A percentile compares a stretch with the other conserved stretches of the same genome.
Evolutionary conservation across 2,888 invertebrate species (phyloP).

Genomic region (Nephrotoma appendiculata): DNA sequence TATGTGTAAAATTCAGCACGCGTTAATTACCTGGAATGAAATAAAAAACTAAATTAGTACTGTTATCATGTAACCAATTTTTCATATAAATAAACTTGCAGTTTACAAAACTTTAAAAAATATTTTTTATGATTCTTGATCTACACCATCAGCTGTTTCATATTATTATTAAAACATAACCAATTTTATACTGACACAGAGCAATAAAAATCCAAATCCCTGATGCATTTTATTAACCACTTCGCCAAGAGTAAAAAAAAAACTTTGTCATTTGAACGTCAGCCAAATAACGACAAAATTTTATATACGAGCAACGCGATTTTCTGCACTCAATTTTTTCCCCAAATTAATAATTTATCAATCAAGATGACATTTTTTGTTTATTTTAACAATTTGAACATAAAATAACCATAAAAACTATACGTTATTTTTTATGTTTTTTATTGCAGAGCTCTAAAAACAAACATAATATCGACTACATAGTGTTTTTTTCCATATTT

Average conservation of each 20-base stretch:
- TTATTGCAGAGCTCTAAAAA: background rate
- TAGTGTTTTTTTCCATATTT: background rate
- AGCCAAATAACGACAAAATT: background rate
- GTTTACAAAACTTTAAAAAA: no score
- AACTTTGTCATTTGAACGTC: background rate
- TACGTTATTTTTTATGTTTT: background rate
- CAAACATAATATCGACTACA: background rate
- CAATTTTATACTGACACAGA: no score
- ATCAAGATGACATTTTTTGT: background rate
- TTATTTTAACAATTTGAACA: background rate
- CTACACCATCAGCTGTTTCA: no score
- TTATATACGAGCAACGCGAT: background rate
- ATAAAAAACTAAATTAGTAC: no score
- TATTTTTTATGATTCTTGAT: no score
- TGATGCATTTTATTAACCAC: no score
- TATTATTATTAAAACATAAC: no score
- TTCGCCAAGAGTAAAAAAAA: background rate
- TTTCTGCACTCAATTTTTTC: background rate
- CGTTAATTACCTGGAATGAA: no score
- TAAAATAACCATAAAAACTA: background rate
- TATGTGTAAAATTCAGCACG: no score
- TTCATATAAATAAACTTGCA: no score
- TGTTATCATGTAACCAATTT: no score
- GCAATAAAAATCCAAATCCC: no score
- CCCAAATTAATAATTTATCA: background rate